phyloP scores from a whole-genome alignment of 1,140 invertebrate genomes.

The Drosophila sproati region DNA sequence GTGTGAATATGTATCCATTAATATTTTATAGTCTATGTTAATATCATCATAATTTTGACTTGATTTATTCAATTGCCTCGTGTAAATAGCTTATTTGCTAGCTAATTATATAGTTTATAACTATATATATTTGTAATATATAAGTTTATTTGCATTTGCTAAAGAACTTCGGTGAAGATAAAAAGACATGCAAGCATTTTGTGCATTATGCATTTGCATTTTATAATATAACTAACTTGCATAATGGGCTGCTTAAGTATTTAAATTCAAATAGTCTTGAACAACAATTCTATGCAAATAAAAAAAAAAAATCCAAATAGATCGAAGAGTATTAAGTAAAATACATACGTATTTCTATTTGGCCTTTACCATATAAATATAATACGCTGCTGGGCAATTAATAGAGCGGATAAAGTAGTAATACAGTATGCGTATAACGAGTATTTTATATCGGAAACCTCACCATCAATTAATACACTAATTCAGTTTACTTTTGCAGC shows the following conservation, averaged over 20 bases:
- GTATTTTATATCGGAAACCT: conserved; percentile 25
- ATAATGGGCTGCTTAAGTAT: neutral
- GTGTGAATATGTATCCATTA: conserved; percentile 12
- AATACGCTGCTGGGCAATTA: conserved; percentile 26
- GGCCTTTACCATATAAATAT: conserved; percentile 14
- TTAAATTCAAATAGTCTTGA: conserved; percentile 10
- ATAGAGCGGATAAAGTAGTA: neutral
- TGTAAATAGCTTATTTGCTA: conserved; percentile 31
- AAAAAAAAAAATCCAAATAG: neutral
- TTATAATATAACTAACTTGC: conserved; percentile 8
- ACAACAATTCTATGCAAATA: neutral
- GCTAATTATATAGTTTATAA: conserved; percentile 17
- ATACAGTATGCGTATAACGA: conserved; percentile 2
- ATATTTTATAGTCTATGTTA: conserved; percentile 9
- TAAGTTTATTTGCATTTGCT: conserved; percentile 14
- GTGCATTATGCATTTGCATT: conserved; percentile 15
- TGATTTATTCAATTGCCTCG: conserved; percentile 2
- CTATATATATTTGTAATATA: conserved; percentile 6
- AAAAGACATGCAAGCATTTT: conserved; percentile 62
- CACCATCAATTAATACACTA: conserved; percentile 7
- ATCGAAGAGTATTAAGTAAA: conserved; percentile 6
- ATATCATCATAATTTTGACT: conserved; percentile 36
- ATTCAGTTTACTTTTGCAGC: conserved; percentile 28
- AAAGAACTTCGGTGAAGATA: conserved; percentile 39
- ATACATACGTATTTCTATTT: conserved; percentile 27